These are phyloP conservation scores for Centropus unirufus DNA, from an alignment of 2,113 vertebrate genomes.

Conservation along the genomic window DNA sequence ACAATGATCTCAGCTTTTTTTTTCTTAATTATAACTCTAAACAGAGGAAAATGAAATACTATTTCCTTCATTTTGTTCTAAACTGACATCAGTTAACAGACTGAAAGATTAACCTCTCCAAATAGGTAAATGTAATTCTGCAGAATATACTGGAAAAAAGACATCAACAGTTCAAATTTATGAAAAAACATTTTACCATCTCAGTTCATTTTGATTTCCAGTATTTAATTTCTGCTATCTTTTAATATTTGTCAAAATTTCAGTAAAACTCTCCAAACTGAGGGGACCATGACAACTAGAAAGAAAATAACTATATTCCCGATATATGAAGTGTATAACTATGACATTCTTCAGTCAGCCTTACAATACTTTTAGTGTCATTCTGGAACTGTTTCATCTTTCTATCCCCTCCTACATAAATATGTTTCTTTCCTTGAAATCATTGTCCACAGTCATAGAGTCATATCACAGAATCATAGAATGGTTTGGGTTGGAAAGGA, in stretches of 20 bases:
- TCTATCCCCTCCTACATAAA: background rate
- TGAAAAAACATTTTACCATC: background rate
- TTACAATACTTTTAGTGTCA: background rate
- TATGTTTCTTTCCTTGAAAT: background rate
- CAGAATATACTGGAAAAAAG: background rate
- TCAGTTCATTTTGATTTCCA: background rate
- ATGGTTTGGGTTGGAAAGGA: too few relatives aligned
- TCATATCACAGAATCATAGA: too few relatives aligned
- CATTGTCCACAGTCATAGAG: background rate
- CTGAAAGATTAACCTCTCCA: background rate
- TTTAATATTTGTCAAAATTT: background rate
- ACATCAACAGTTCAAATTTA: background rate
- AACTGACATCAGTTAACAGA: background rate
- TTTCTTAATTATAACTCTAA: background rate
- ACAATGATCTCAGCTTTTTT: background rate
- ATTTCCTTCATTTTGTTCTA: background rate
- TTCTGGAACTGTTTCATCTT: background rate
- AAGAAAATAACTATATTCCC: background rate
- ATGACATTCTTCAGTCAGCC: background rate
- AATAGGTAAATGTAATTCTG: background rate
- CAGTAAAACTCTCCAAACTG: background rate
- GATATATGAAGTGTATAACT: background rate
- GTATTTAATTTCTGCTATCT: background rate
- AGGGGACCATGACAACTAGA: background rate
- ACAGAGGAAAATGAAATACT: background rate